Evolutionary conservation across 2,888 invertebrate genomes (phyloP), one percentile per base, ranked within the genome.

Genomic region (Drosophila koepferae): DNA sequence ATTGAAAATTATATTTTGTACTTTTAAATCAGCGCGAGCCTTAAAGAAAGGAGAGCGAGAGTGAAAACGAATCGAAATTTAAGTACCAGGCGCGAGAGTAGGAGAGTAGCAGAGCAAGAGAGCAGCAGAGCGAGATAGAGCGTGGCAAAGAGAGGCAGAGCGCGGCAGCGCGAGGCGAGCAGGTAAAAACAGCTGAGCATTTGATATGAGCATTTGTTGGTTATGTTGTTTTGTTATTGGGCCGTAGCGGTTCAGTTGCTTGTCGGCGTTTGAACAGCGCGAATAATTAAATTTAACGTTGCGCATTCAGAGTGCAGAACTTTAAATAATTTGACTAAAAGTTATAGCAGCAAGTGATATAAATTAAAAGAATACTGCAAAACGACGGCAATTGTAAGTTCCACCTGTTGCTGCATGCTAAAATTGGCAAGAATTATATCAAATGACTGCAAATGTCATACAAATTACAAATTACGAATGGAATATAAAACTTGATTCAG

Each of bases 111-210:
- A 18, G 28, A 4, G 23, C 23, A 23, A 23, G 23, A 23, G 18
- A 36, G 48, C 23, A 1, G 7, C 1, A 36, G 49, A 53, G 46
- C 10, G 16, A 8, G 28, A 4, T 20, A 46, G 63, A 51, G 64
- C 38, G 55, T 4, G 34, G 9, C 34, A 34, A 7, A 34, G 34
- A 34, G 34, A 8, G 8, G 34, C 34, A 34, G 7, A 55, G 53
- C 53, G 49, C 8, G 8, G 9, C 18, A 28, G 41, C 18, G 58
- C 40, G 54, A 3, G 40, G 41, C 49, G 44, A 40, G 18, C 53
- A 64, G 72, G 73, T 41, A 60, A 85, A 68, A 87, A 71, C 85
- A 87, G 82, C 79, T 82, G 85, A 74, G 74, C 44, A 60, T 16
- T 51, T 38, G 54, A 20, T 20, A 63, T 60, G 51, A 53, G 34